Conservation (phyloP, 1,140 invertebrate genomes). For the Frieseomelitta varia region DNA sequence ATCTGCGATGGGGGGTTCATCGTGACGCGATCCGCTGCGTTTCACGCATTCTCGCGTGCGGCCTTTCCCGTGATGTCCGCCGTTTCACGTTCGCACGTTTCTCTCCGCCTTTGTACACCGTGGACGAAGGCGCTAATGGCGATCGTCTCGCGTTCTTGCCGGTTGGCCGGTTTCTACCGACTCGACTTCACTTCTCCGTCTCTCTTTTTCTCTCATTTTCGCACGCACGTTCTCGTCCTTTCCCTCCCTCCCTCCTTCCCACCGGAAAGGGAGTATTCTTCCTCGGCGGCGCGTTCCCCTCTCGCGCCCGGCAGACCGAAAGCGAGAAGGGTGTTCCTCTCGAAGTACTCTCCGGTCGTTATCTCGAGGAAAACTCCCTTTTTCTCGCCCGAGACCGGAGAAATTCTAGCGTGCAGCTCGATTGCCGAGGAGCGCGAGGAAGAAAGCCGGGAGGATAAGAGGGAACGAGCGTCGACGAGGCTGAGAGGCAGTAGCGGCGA, state of each 20-base stretch:
- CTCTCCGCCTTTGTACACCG: slow-evolving; percentile 62
- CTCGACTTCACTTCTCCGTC: not conserved
- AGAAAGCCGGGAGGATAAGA: slow-evolving; percentile 16
- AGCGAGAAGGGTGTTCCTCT: slow-evolving; percentile 51
- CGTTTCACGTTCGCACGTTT: slow-evolving; percentile 57
- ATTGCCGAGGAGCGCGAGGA: slow-evolving; percentile 41
- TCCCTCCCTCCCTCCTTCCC: not conserved
- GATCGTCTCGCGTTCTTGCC: slow-evolving; percentile 68
- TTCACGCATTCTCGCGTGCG: slow-evolving; percentile 68
- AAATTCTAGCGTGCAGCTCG: slow-evolving; percentile 60
- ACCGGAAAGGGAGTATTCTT: slow-evolving; percentile 2
- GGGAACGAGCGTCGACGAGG: slow-evolving; percentile 19
- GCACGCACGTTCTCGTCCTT: slow-evolving; percentile 5
- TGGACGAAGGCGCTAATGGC: slow-evolving; percentile 66
- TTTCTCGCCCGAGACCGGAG: slow-evolving; percentile 60
- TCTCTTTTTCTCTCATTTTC: not conserved
- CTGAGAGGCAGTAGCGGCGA: not conserved
- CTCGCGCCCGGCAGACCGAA: slow-evolving; percentile 28
- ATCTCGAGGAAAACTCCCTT: slow-evolving; percentile 65
- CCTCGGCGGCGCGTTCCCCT: not conserved
- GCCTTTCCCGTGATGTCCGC: slow-evolving; percentile 53
- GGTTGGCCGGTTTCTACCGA: slow-evolving; percentile 61
- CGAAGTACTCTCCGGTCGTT: slow-evolving; percentile 60
- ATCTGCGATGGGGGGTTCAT: slow-evolving; percentile 26
- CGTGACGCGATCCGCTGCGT: slow-evolving; percentile 52